These are phyloP conservation scores for Neria commutata DNA, from an alignment of 2,888 invertebrate species.

Conservation along the genomic window DNA sequence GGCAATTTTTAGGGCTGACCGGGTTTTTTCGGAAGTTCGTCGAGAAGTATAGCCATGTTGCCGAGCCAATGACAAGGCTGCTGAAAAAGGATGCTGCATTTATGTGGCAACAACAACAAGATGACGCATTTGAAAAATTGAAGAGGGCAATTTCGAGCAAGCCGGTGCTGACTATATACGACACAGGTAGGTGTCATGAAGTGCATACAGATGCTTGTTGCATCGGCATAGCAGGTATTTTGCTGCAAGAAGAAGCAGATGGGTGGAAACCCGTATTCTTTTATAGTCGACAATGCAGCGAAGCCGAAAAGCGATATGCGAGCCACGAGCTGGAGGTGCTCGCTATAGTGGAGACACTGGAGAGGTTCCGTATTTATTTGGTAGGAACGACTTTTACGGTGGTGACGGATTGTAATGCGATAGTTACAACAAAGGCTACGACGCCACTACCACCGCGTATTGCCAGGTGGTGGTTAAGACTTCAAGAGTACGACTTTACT, in stretches of 20 bases:
- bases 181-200: constrained; percentile 21
- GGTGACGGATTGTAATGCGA: constrained; percentile 49
- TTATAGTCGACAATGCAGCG: constrained; percentile 44
- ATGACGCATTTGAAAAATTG: constrained; percentile 25
- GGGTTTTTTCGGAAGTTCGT: constrained; percentile 18
- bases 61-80: constrained; percentile 35
- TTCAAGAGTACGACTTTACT: constrained; percentile 35
- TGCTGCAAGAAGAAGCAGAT: constrained; percentile 39
- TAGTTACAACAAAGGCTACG: constrained; percentile 42
- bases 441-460: constrained; percentile 42
- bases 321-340: constrained; percentile 56
- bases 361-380: constrained; percentile 51
- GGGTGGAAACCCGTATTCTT: constrained; percentile 42
- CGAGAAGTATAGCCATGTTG: constrained; percentile 31
- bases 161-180: constrained; percentile 40
- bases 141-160: constrained; percentile 36
- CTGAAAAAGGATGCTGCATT: constrained; percentile 21
- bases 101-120: constrained; percentile 24
- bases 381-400: constrained; percentile 43
- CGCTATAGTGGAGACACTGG: constrained; percentile 46
- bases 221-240: constrained; percentile 45
- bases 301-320: constrained; percentile 48
- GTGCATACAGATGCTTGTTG: constrained; percentile 52
- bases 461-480: constrained; percentile 40
- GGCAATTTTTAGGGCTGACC: constrained; percentile 23